Conservation (phyloP, 2,113 vertebrate species). For the Corythornis vintsioides region DNA sequence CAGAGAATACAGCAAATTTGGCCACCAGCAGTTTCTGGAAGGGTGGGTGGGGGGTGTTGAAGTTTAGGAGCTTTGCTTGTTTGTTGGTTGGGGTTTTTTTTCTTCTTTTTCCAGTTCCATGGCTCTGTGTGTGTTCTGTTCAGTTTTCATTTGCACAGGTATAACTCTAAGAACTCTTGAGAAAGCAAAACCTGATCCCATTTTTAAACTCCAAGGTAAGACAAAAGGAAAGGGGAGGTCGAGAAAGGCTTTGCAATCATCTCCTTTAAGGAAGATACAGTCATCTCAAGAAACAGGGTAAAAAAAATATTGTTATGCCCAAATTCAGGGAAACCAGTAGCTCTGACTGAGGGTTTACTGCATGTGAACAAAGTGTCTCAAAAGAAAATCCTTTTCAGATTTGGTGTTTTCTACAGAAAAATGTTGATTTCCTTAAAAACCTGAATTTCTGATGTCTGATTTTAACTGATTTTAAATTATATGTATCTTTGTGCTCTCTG, state of each 20-base stretch:
- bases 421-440: background rate
- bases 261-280: background rate
- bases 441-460: background rate
- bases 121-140: background rate
- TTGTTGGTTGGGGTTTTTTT: background rate
- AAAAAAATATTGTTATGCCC: background rate
- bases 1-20: background rate
- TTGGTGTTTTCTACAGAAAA: background rate
- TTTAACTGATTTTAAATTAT: background rate
- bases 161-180: background rate
- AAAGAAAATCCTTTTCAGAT: background rate
- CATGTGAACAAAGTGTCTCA: background rate
- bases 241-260: background rate
- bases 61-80: background rate
- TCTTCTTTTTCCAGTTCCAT: background rate
- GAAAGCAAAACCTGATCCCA: background rate
- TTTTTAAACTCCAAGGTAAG: background rate
- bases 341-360: background rate
- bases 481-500: background rate
- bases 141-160: background rate
- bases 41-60: background rate
- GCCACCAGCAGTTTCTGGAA: background rate
- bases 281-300: background rate
- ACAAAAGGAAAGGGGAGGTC: background rate
- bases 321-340: background rate